Evolutionary conservation across 2,113 vertebrate genomes (phyloP).

Genomic region (Phocoena phocoena): DNA sequence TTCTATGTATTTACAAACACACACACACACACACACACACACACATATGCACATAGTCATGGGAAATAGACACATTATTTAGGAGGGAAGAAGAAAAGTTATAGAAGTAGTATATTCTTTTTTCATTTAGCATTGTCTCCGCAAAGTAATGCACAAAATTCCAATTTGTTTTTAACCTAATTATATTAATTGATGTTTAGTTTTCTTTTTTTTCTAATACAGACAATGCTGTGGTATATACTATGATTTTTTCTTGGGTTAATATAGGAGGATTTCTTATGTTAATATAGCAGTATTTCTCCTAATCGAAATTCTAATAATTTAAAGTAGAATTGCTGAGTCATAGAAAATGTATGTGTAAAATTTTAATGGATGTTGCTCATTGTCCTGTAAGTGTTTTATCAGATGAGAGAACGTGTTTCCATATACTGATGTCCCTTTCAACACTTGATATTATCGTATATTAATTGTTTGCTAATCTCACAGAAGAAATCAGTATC

Average conservation of each 20-base stretch:
- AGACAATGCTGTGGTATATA: not conserved
- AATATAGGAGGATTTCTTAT: not conserved
- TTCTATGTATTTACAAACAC: not conserved
- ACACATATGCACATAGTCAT: not conserved
- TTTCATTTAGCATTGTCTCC: not conserved
- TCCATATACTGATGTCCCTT: not conserved
- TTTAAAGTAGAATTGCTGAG: not conserved
- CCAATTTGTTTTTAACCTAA: not conserved
- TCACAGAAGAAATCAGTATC: not conserved
- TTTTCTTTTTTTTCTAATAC: not conserved
- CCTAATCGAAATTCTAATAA: not conserved
- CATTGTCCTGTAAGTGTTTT: not conserved
- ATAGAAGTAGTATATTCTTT: not conserved
- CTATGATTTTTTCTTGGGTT: not conserved
- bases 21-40: not conserved
- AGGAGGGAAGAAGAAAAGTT: not conserved
- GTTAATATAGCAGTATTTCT: not conserved
- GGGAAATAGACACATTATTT: not conserved
- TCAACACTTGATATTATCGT: not conserved
- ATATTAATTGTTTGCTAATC: constrained; percentile 24
- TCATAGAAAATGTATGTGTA: not conserved
- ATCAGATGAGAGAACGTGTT: not conserved
- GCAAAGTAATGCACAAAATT: not conserved
- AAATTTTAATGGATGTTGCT: not conserved
- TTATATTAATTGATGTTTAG: not conserved